These are phyloP conservation scores for Platypus cylindrus DNA, from an alignment of 2,888 invertebrate species.

Conservation along the genomic window DNA sequence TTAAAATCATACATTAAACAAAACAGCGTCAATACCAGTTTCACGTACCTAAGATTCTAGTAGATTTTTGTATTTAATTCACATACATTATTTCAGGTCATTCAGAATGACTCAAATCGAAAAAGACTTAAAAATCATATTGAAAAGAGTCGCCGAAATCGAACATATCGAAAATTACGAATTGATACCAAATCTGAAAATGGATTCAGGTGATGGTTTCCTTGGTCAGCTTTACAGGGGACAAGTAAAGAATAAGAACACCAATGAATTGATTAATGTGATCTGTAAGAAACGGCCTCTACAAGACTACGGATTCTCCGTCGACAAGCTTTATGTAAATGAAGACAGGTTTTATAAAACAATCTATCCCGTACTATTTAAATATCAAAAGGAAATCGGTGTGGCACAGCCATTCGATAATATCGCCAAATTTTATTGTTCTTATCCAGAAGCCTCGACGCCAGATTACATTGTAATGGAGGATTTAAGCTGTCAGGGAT, in stretches of 20 bases:
- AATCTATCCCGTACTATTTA: not conserved
- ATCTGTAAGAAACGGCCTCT: slow-evolving; percentile 7
- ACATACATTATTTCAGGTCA: no score
- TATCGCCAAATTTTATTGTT: not conserved
- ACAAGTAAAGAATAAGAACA: slow-evolving; percentile 5
- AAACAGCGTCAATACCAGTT: no score
- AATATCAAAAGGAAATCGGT: not conserved
- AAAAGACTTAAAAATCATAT: not conserved
- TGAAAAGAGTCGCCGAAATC: slow-evolving; percentile 3
- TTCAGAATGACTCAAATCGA: no score
- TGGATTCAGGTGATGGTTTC: slow-evolving; percentile 7
- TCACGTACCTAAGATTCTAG: no score
- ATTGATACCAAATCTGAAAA: not conserved
- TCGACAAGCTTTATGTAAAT: not conserved
- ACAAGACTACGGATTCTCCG: not conserved
- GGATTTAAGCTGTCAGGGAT: slow-evolving; percentile 5
- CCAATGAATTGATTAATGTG: slow-evolving; percentile 3
- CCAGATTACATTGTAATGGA: slow-evolving; percentile 6
- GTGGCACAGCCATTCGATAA: not conserved
- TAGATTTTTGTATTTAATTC: no score
- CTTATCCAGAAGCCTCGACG: not conserved
- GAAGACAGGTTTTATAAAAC: slow-evolving; percentile 1
- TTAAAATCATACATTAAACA: no score
- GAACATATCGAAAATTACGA: slow-evolving; percentile 5
- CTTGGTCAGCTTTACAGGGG: slow-evolving; percentile 6